Conservation (phyloP, 2,113 vertebrate genomes). For the Rhea americana region DNA sequence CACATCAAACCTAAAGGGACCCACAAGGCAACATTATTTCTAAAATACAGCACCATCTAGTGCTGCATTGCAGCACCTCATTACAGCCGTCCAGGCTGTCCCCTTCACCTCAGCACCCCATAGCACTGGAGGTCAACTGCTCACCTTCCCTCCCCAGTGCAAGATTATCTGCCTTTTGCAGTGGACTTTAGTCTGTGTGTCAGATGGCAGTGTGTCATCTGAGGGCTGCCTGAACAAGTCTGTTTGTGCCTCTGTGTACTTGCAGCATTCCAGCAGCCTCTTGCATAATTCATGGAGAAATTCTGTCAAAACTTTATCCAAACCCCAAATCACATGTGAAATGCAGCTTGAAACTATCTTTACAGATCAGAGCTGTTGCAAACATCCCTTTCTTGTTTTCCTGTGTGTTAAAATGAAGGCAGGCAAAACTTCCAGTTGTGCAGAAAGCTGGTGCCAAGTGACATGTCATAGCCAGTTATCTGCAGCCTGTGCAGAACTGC, state of each 20-base stretch:
- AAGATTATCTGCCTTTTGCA: neutral
- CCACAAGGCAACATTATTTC: slow-evolving; percentile 26
- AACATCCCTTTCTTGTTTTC: slow-evolving; percentile 44
- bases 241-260: slow-evolving; percentile 47
- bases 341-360: slow-evolving; percentile 58
- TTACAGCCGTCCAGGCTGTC: neutral
- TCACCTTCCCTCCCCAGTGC: neutral
- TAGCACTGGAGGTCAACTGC: neutral
- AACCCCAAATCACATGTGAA: slow-evolving; percentile 56
- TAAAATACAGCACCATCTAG: slow-evolving; percentile 69
- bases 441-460: neutral
- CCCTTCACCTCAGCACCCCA: neutral
- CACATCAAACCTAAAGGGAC: neutral
- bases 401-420: neutral
- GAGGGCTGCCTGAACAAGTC: slow-evolving; percentile 19
- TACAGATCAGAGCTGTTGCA: slow-evolving; percentile 16
- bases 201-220: slow-evolving; percentile 33
- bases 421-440: neutral
- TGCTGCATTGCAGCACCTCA: slow-evolving; percentile 17
- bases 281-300: slow-evolving; percentile 66
- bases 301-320: slow-evolving; percentile 47
- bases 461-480: neutral
- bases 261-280: slow-evolving; percentile 28
- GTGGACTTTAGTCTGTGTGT: neutral
- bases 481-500: neutral